phyloP scores from a whole-genome alignment of 2,888 invertebrate species.

The Epistrophe grossulariae region DNA sequence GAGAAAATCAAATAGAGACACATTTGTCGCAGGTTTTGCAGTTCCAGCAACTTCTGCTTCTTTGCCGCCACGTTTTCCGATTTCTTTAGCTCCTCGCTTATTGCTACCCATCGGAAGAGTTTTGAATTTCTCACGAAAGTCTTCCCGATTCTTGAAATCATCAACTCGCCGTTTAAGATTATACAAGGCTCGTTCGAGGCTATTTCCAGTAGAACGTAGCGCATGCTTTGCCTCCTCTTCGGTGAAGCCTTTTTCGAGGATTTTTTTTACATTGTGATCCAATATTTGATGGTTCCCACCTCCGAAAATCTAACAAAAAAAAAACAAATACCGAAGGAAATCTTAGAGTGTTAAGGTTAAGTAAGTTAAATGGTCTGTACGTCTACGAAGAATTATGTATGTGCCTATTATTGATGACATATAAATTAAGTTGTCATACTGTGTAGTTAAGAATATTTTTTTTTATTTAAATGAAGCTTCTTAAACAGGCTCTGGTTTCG shows the following conservation, averaged over 20 bases:
- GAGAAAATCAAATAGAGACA: slow-evolving; percentile 92
- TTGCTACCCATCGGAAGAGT: slow-evolving; percentile 43
- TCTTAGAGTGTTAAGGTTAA: too few species aligned
- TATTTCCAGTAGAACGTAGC: slow-evolving; percentile 88
- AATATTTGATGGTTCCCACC: slow-evolving; percentile 88
- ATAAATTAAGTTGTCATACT: too few species aligned
- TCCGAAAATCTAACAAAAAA: slow-evolving; percentile 85
- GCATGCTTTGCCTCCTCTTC: slow-evolving; percentile 91
- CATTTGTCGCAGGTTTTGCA: slow-evolving; percentile 91
- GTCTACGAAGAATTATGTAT: too few species aligned
- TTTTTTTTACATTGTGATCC: slow-evolving; percentile 91
- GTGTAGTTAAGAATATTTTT: too few species aligned
- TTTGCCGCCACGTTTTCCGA: slow-evolving; percentile 79
- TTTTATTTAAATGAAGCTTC: too few species aligned
- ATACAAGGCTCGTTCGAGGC: slow-evolving; percentile 89
- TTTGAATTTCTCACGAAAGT: slow-evolving; percentile 60
- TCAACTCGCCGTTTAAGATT: slow-evolving; percentile 86
- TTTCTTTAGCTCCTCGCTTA: slow-evolving; percentile 39
- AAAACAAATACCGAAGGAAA: background rate
- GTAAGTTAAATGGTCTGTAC: too few species aligned
- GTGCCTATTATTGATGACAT: too few species aligned
- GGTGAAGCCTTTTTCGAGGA: slow-evolving; percentile 91
- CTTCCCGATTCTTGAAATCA: slow-evolving; percentile 81
- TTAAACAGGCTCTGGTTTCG: too few species aligned
- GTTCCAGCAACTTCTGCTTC: slow-evolving; percentile 86